A percentile compares a stretch with the other conserved stretches of the same genome.
These are phyloP conservation scores for Cyanistes caeruleus DNA, from an alignment of 2,113 vertebrate genomes.

Conservation along the genomic window DNA sequence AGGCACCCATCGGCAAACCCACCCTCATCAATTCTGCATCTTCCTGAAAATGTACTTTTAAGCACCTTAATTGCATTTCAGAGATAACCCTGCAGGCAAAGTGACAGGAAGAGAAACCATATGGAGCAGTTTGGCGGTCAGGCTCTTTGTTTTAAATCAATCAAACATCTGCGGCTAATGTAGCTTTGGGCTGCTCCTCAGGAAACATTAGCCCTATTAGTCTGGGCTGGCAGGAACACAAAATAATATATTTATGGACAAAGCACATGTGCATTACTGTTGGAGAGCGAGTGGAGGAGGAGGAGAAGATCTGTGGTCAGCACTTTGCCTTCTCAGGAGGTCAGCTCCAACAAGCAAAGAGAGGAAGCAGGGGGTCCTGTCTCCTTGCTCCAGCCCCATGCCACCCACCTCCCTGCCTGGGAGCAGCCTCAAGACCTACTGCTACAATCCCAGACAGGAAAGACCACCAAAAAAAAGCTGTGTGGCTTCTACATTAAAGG, in stretches of 20 bases:
- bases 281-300: constrained; percentile 27
- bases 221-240: constrained; percentile 87
- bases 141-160: constrained; percentile 95
- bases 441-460: neutral
- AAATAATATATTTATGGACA: constrained; percentile 87
- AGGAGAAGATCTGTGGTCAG: constrained; percentile 68
- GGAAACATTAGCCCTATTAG: constrained; percentile 99
- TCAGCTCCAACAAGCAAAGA: neutral
- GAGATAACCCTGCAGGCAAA: constrained; percentile 92
- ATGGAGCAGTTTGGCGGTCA: constrained; percentile 82
- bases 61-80: constrained; percentile 98
- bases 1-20: constrained; percentile 76
- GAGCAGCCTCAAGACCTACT: neutral
- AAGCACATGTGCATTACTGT: constrained; percentile 72
- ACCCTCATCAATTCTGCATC: constrained; percentile 88
- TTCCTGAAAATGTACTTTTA: constrained; percentile 99
- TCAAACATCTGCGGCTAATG: constrained; percentile 94
- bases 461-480: neutral
- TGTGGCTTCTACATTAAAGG: neutral
- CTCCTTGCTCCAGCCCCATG: neutral
- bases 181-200: constrained; percentile 94
- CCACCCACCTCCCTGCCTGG: neutral
- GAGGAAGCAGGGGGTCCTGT: neutral
- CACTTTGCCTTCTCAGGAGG: constrained; percentile 48
- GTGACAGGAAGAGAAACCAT: constrained; percentile 92